Evolutionary conservation across 2,888 invertebrate species (phyloP).

Genomic region (Ichneumoninae sp.): DNA sequence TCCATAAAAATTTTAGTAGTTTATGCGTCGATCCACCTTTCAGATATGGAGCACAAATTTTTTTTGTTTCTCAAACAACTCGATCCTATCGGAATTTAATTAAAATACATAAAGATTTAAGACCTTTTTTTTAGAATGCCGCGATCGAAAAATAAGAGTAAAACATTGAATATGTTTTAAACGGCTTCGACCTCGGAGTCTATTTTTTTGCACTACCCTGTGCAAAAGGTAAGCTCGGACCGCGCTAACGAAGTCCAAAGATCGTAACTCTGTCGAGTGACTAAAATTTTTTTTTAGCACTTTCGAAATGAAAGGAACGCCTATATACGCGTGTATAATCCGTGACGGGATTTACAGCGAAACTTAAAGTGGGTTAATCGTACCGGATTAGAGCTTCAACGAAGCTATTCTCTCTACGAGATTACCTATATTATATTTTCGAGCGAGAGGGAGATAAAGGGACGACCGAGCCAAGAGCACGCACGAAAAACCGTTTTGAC

Average conservation of each 20-base stretch:
- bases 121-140: background rate
- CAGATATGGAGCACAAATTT: background rate
- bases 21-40: background rate
- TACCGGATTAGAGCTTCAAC: slow-evolving; percentile 44
- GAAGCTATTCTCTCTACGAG: slow-evolving; percentile 41
- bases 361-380: slow-evolving; percentile 65
- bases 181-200: background rate
- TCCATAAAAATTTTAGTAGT: background rate
- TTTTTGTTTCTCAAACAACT: background rate
- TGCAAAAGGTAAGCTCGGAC: background rate
- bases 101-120: background rate
- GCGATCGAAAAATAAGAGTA: background rate
- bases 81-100: background rate
- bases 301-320: background rate
- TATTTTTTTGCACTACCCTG: background rate
- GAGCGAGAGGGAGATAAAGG: slow-evolving; percentile 16
- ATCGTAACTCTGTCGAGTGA: background rate
- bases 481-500: slow-evolving; percentile 20
- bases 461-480: background rate
- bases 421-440: slow-evolving; percentile 51
- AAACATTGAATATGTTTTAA: background rate
- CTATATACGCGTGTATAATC: slow-evolving; percentile 3
- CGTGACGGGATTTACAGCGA: slow-evolving; percentile 37
- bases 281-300: background rate
- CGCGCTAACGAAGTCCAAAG: background rate